Evolutionary conservation across 2,113 vertebrate species (phyloP), one percentile per base, ranked within the genome.

Genomic region (Heterotis niloticus): DNA sequence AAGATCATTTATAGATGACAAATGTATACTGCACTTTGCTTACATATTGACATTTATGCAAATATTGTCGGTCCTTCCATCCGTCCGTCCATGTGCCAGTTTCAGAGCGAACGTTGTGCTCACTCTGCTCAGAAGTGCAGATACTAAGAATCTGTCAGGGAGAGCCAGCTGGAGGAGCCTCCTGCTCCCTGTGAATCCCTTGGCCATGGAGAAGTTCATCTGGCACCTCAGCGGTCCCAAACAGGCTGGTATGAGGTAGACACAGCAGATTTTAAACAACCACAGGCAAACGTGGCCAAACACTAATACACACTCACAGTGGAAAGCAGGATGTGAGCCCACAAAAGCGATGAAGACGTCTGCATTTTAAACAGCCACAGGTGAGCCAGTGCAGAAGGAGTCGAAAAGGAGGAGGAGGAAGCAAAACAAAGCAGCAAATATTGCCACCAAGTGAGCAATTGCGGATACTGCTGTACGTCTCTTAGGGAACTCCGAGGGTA

Each of bases 391-490:
- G 34, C 34, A 34, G 28, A 44, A 44, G 4, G 0, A 18, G 17
- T 1, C 5, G 12, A 2, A 7, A n/a, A n/a, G n/a, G n/a, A n/a
- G 5, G 0, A 0, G 29, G n/a, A 44, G 14, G 44, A 1, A 60
- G 14, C 24, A 70, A 24, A 44, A 62, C 67, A 56, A 24, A 5
- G 52, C 11, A 28, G 26, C 16, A 14, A 28, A 59, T 60, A 44
- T 26, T 70, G 77, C 77, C 77, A 59, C 20, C 77, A 57, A 29
- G 77, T 78, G 77, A 69, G 54, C 65, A 59, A 10, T 62, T 4
- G 60, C 3, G 17, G 77, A 69, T 18, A 62, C 20, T 71, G 44
- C 20, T 34, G 28, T 29, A 5, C 4, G 14, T 5, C 1, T 66
- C 11, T 66, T 11, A 3, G 11, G 10, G 9, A 23, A 20, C n/a